Conservation (phyloP, 2,113 vertebrate genomes). For the Tor tambroides region DNA sequence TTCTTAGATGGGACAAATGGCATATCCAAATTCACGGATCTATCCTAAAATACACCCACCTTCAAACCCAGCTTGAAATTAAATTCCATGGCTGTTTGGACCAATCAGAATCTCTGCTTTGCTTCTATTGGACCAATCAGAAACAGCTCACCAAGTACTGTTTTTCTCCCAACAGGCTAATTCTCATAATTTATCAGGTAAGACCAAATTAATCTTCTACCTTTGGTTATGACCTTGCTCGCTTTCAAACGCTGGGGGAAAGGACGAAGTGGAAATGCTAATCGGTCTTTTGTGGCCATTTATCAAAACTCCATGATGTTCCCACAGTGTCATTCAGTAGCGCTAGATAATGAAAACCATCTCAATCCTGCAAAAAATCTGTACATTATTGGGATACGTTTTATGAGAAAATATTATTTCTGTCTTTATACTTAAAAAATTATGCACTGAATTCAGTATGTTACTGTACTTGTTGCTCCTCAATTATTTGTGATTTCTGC, state of each 20-base stretch:
- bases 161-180: constrained; percentile 72
- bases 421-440: no score
- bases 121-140: constrained; percentile 36
- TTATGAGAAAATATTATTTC: no score
- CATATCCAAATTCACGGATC: background rate
- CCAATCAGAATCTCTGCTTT: constrained; percentile 47
- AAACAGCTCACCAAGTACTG: constrained; percentile 64
- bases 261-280: constrained; percentile 54
- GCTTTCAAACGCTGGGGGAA: constrained; percentile 54
- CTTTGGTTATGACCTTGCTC: constrained; percentile 66
- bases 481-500: no score
- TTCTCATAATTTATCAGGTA: constrained; percentile 74
- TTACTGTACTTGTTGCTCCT: no score
- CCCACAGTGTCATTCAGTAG: background rate
- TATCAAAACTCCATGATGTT: constrained; percentile 41
- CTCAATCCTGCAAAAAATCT: background rate
- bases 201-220: constrained; percentile 72
- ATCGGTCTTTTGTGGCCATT: constrained; percentile 54
- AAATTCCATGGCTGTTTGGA: constrained; percentile 55
- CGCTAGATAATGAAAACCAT: background rate
- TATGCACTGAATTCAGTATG: no score
- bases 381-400: no score
- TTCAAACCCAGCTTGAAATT: constrained; percentile 31
- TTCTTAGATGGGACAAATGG: background rate
- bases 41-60: constrained; percentile 4